Base-by-base conservation (phyloP, 2,888 invertebrate genomes). In the Tetanocera ferruginea region DNA sequence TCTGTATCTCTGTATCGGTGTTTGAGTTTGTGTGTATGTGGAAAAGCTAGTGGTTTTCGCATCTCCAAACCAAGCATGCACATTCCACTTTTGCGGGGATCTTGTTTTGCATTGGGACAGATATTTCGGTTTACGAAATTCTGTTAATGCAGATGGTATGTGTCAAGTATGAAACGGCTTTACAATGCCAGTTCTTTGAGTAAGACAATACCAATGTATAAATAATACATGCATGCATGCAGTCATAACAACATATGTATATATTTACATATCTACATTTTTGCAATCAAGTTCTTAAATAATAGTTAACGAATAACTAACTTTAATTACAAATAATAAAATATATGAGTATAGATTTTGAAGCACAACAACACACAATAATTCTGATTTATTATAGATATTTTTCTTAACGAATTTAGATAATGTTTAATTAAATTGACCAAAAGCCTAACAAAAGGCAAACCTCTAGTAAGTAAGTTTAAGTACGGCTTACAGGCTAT, bases 21-120 rank as follows among this genome's bases (percentile, higher is more conserved):
- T 31, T n/a, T 34, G 71, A 17, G n/a, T 14, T n/a, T 34, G 71
- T 23, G n/a, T 14, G 34, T 34, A 19, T 49, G 23, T 17, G 14
- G 3, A 23, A 17, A 31, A 49, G 17, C 34, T 49, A 5, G 17
- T 34, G 31, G 23, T 34, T 31, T 17, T 64, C 64, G 28, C 31
- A 31, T 64, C 64, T n/a, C 14, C 64, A 64, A 31, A 14, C n/a
- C 6, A 17, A 64, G 31, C 64, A n/a, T 11, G 64, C 31, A 64
- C 25, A 67, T 55, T 43, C 37, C 34, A 60, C 55, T 25, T 75
- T 75, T 66, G 43, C 34, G 66, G 67, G 55, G 66, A 75, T 75
- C 67, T 67, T 55, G 66, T 73, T 75, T 75, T 66, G 14, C 28
- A 17, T 31, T 67, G 55, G 11, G 75, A 52, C 67, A 49, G 49